Evolutionary conservation across 2,113 vertebrate species (phyloP).

Genomic region (Dunckerocampus dactyliophorus): DNA sequence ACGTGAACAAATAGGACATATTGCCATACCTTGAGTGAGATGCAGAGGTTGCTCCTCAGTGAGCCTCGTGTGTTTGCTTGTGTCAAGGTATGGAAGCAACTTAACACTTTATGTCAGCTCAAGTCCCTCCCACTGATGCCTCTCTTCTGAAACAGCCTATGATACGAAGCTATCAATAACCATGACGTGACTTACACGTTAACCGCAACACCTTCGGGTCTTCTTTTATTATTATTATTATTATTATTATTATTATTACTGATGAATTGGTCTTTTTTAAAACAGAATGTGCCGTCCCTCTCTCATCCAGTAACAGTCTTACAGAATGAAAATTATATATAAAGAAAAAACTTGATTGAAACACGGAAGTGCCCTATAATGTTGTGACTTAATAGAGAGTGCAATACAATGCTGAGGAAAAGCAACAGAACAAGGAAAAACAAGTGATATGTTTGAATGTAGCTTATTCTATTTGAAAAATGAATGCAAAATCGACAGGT

Average conservation of each 20-base stretch:
- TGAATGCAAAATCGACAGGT: background rate
- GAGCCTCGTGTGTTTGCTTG: constrained; percentile 25
- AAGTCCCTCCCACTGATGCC: constrained; percentile 58
- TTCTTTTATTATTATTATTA: too few species aligned
- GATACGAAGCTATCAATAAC: constrained; percentile 35
- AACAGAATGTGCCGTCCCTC: constrained; percentile 1
- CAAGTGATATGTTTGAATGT: constrained; percentile 10
- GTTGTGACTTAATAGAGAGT: constrained; percentile 18
- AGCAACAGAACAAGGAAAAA: constrained; percentile 3
- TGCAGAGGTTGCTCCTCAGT: constrained; percentile 17
- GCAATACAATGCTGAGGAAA: constrained; percentile 33
- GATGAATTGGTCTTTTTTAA: background rate
- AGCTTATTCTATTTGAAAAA: constrained; percentile 52
- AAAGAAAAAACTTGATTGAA: background rate
- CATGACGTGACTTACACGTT: constrained; percentile 3
- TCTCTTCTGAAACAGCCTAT: constrained; percentile 42
- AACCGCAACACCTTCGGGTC: too few species aligned
- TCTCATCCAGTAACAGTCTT: background rate
- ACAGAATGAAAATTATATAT: too few species aligned
- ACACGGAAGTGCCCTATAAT: constrained; percentile 32
- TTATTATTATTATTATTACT: background rate
- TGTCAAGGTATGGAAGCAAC: constrained; percentile 23
- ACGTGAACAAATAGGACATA: background rate
- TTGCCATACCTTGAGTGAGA: constrained; percentile 22
- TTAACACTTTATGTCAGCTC: constrained; percentile 43